phyloP scores from a whole-genome alignment of 2,113 vertebrate species.

The Bubo bubo region DNA sequence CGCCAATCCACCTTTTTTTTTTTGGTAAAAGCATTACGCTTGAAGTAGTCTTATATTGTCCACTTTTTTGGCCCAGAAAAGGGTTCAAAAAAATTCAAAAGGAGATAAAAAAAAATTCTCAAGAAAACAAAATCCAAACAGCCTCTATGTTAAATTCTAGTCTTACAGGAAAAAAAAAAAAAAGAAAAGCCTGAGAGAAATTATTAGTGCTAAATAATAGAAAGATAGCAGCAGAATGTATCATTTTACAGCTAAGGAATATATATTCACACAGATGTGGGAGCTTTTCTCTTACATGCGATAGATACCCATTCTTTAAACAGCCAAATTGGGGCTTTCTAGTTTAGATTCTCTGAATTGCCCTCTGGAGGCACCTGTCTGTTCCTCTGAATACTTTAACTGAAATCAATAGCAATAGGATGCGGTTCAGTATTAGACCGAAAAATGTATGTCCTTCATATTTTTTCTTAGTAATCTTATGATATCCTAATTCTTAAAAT shows the following conservation, averaged over 20 bases:
- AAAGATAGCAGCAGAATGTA: background rate
- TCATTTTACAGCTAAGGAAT: background rate
- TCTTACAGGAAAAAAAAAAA: background rate
- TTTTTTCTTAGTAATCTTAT: background rate
- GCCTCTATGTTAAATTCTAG: background rate
- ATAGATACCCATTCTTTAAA: background rate
- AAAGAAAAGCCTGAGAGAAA: background rate
- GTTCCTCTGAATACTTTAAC: background rate
- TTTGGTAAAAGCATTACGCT: background rate
- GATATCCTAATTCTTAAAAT: background rate
- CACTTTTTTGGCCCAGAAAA: background rate
- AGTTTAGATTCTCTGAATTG: background rate
- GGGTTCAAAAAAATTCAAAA: background rate
- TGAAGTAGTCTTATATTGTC: background rate
- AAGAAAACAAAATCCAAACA: background rate
- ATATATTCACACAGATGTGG: background rate
- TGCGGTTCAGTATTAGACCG: fast-evolving
- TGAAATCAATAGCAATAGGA: background rate
- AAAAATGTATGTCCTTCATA: background rate
- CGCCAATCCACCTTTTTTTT: background rate
- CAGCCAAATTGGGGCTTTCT: background rate
- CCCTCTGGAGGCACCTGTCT: background rate
- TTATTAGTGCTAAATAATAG: background rate
- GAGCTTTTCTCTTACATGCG: fast-evolving
- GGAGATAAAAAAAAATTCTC: background rate